Base-by-base conservation (phyloP, 2,797 vertebrate genomes). In the Etheostoma nigrum region DNA sequence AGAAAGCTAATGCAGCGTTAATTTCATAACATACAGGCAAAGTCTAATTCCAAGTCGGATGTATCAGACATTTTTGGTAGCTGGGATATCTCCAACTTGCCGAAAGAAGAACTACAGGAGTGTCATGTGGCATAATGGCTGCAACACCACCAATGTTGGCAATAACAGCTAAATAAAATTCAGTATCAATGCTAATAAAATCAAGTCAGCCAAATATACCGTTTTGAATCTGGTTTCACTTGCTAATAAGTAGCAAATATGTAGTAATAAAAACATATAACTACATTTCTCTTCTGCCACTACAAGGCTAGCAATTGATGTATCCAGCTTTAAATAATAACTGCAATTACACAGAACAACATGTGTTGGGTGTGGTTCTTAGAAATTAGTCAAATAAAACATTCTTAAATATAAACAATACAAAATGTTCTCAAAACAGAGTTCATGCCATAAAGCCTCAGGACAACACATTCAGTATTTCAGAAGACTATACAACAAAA, bases 341-440 rank as follows among this genome's bases (percentile, higher is more conserved):
- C 16, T 44, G 25, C 3, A 25, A 25, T 4, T 25, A 25, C 25
- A 25, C 3, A 4, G 25, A 25, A 25, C 25, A 25, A 25, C 25
- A 25, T 25, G 25, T 25, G 25, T 25, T 23, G 21, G 21, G 21
- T 23, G 21, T 23, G 23, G 1, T 66, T 8, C 14, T 64, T 65
- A 54, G n/a, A 69, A 51, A 68, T 27, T 1, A 10, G 3, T 54
- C 2, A 65, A 53, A n/a, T 25, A 72, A 82, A 78, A 45, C 27
- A 67, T 71, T 71, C 11, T 62, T 66, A 81, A 82, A 81, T 80
- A 69, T 10, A 75, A 72, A 74, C 7, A 36, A 54, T 25, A 62
- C 11, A 61, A 47, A 59, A 4, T 23, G 19, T 53, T 60, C 1
- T 36, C 9, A 47, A 27, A 40, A 25, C 8, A 49, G 4, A 53